Conservation (phyloP, 2,797 vertebrate genomes). For the Acanthurus tractus region DNA sequence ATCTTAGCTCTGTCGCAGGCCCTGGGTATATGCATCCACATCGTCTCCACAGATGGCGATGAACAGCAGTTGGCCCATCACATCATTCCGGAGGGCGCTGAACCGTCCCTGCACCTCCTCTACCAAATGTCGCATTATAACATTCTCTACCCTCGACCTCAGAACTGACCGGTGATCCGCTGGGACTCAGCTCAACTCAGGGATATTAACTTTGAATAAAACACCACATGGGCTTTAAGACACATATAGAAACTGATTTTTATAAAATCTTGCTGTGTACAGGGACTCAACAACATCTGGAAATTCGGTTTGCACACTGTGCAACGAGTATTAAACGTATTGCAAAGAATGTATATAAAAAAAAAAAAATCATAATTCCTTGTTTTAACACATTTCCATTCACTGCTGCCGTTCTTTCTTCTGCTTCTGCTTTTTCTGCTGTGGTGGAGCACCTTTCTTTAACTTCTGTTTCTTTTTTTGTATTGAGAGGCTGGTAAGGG, state of each 20-base stretch:
- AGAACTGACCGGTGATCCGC: conserved; percentile 38
- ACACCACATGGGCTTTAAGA: conserved; percentile 24
- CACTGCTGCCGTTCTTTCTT: conserved; percentile 51
- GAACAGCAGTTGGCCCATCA: conserved; percentile 80
- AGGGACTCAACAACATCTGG: conserved; percentile 11
- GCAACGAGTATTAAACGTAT: conserved; percentile 24
- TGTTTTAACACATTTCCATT: conserved; percentile 34
- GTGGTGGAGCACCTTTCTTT: conserved; percentile 25
- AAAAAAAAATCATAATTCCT: conserved; percentile 24
- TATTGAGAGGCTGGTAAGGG: conserved; percentile 84
- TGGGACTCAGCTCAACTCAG: conserved; percentile 44
- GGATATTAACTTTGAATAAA: conserved; percentile 50
- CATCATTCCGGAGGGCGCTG: conserved; percentile 85
- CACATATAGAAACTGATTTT: conserved; percentile 49
- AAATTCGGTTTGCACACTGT: conserved; percentile 39
- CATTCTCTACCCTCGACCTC: conserved; percentile 80
- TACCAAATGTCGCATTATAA: conserved; percentile 87
- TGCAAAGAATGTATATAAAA: conserved; percentile 35
- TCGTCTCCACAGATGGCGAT: conserved; percentile 83
- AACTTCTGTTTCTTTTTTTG: conserved; percentile 64
- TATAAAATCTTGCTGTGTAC: conserved; percentile 61
- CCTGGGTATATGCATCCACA: conserved; percentile 82
- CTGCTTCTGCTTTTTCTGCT: conserved; percentile 39
- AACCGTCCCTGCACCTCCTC: conserved; percentile 84
- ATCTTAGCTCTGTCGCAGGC: conserved; percentile 88